Evolutionary conservation across 2,797 vertebrate genomes (phyloP).

Genomic region (Acanthopagrus latus): DNA sequence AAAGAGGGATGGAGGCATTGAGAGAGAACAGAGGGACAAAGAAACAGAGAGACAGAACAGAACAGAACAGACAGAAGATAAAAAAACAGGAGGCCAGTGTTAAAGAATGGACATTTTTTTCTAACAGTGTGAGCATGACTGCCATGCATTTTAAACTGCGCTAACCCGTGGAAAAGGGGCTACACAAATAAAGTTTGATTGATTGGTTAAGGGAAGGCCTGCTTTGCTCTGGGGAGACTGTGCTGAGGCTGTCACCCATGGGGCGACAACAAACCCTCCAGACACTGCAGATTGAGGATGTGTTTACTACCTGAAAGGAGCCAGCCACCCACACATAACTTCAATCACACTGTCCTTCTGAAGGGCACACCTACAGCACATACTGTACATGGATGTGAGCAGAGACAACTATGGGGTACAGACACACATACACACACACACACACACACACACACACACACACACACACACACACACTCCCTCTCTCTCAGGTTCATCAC

Average conservation of each 20-base stretch:
- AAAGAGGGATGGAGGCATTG: constrained; percentile 18
- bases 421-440: constrained; percentile 1
- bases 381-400: constrained; percentile 27
- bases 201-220: constrained; percentile 29
- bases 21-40: constrained; percentile 36
- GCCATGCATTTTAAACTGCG: no score
- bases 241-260: constrained; percentile 50
- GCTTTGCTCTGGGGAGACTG: constrained; percentile 37
- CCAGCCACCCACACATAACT: constrained; percentile 63
- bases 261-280: constrained; percentile 46
- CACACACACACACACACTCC: no score
- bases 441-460: constrained; percentile 7
- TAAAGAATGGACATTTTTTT: constrained; percentile 41
- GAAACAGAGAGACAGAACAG: constrained; percentile 32
- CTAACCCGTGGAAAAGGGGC: no score
- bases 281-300: constrained; percentile 42
- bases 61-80: constrained; percentile 40
- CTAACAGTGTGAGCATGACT: constrained; percentile 34
- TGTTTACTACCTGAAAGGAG: constrained; percentile 56
- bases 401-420: constrained; percentile 31
- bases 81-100: constrained; percentile 53
- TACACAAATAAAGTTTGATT: no score
- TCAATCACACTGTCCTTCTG: constrained; percentile 67
- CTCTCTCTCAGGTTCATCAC: constrained; percentile 34
- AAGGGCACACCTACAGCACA: constrained; percentile 52